Conservation (phyloP, 2,888 invertebrate species). For the Caenorhabditis sp. region DNA sequence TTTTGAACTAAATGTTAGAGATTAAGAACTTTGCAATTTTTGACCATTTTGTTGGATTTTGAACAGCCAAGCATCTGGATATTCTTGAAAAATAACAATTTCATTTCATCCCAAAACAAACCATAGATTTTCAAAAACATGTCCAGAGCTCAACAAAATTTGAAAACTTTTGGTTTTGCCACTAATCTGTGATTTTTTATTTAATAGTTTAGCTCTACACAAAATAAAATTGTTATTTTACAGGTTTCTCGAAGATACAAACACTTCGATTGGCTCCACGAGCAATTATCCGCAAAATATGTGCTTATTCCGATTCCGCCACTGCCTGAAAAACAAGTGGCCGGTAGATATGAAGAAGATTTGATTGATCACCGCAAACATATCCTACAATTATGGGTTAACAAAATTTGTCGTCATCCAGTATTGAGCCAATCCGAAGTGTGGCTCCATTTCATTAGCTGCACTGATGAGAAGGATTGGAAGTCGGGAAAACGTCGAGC, state of each 20-base stretch:
- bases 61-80: no score
- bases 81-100: no score
- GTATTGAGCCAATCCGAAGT: slow-evolving; percentile 86
- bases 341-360: slow-evolving; percentile 93
- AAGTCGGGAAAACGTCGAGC: slow-evolving; percentile 93
- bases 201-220: background rate
- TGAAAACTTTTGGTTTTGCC: no score
- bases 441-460: slow-evolving; percentile 95
- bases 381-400: slow-evolving; percentile 93
- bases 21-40: no score
- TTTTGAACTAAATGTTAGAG: no score
- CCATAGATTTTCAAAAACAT: no score
- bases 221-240: slow-evolving; percentile 72
- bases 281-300: slow-evolving; percentile 90
- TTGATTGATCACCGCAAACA: slow-evolving; percentile 92
- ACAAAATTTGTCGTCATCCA: slow-evolving; percentile 95
- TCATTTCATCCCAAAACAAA: no score
- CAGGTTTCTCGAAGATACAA: slow-evolving; percentile 90
- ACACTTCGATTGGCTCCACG: slow-evolving; percentile 98
- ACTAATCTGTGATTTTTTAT: background rate
- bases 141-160: no score
- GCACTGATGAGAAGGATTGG: slow-evolving; percentile 96
- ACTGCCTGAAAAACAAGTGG: slow-evolving; percentile 95
- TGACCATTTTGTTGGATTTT: no score
- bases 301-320: slow-evolving; percentile 93